phyloP scores from a whole-genome alignment of 2,888 invertebrate genomes.

The Luperina testacea region DNA sequence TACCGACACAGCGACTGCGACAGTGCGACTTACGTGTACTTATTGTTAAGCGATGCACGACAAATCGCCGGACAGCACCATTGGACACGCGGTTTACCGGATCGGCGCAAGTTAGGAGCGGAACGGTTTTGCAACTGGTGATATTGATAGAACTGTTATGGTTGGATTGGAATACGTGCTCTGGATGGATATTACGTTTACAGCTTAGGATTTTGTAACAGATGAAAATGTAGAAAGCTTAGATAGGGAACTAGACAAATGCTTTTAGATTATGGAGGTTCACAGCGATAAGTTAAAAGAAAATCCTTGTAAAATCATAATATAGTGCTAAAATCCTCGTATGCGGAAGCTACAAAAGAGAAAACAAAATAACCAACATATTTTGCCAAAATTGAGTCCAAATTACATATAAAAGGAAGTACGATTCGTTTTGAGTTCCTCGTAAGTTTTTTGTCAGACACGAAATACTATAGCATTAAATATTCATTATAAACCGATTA shows the following conservation, averaged over 20 bases:
- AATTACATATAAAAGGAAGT: constrained; percentile 40
- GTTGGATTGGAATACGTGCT: constrained; percentile 26
- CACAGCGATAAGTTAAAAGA: neutral
- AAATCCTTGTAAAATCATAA: neutral
- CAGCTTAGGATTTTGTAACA: neutral
- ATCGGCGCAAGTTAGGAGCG: constrained; percentile 66
- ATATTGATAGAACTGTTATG: constrained; percentile 43
- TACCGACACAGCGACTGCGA: constrained; percentile 36
- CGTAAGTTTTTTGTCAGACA: constrained; percentile 45
- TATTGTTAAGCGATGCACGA: constrained; percentile 78
- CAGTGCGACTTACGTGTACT: constrained; percentile 69
- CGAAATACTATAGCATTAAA: constrained; percentile 63
- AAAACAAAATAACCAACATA: constrained; percentile 8
- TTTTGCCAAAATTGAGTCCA: constrained; percentile 21
- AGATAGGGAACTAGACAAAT: neutral
- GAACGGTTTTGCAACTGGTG: constrained; percentile 44
- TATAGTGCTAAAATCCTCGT: neutral
- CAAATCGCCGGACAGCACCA: constrained; percentile 73
- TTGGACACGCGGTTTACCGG: constrained; percentile 72
- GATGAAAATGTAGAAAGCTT: neutral
- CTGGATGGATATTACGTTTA: constrained; percentile 11
- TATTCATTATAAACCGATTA: constrained; percentile 67
- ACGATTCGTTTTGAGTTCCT: constrained; percentile 41
- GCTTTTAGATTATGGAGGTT: neutral
- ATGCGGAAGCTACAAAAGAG: constrained; percentile 24